Evolutionary conservation across 2,113 vertebrate genomes (phyloP), one percentile per base, ranked within the genome.

Genomic region (Lophochroa leadbeateri): DNA sequence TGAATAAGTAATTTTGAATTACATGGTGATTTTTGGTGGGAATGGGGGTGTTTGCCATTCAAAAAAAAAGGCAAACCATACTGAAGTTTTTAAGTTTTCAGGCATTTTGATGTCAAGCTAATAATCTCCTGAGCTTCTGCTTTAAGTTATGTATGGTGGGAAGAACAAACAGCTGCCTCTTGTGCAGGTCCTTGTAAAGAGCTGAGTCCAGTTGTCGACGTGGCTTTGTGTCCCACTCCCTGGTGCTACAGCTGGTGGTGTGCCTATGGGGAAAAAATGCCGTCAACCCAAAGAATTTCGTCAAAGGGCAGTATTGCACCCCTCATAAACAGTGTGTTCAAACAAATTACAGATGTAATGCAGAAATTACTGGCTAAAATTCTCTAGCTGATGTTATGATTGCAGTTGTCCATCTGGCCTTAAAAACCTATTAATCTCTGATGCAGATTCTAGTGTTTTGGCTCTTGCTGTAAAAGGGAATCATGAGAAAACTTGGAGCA

Each of bases 341-440:
- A 86, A 74, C 41, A 94, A 92, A 92, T 94, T 88, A 79, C 33
- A 55, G 74, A 53, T 5, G 24, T 82, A 84, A 92, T 86, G 63
- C 58, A 92, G 63, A 94, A 95, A 93, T 91, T 90, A 90, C 71
- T 67, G 79, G 75, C 77, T 89, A 52, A 61, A 94, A 85, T 87
- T 72, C 52, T 76, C 69, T 82, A 69, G 69, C 44, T 83, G 67
- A 44, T 91, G 72, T 77, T 94, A 21, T 23, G 55, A 71, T 69
- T 86, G 77, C 74, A 53, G 6, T 95, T 93, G 91, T 91, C 88
- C 95, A 87, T 91, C 91, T 95, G 96, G 81, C 86, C 83, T 89
- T 94, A 84, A 89, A 93, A 96, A 72, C 39, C 55, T 49, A 17
- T 49, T 82, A 85, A 90, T 82, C 53, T 82, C 47, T 47, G 84